phyloP scores from a whole-genome alignment of 1,140 invertebrate species.

The Calephelis nemesis region DNA sequence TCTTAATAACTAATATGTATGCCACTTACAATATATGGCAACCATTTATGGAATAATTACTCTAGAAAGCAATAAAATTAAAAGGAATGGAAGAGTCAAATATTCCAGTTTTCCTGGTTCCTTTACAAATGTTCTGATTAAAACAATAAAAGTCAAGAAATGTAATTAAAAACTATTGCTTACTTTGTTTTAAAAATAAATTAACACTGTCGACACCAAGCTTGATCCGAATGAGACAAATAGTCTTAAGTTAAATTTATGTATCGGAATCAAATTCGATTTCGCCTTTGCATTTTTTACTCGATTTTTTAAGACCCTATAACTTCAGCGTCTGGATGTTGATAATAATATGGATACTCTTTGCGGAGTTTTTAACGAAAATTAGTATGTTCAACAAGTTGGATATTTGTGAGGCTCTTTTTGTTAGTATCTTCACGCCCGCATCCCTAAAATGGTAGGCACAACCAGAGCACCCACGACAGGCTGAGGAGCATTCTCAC shows the following conservation, averaged over 20 bases:
- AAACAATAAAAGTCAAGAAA: constrained; percentile 15
- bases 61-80: no score
- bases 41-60: no score
- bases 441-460: no score
- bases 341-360: constrained; percentile 46
- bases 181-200: constrained; percentile 16
- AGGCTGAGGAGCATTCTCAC: no score
- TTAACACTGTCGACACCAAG: constrained; percentile 5
- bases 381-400: not conserved
- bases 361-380: not conserved
- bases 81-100: no score
- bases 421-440: no score
- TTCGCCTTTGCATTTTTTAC: constrained; percentile 74
- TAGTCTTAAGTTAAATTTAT: constrained; percentile 76
- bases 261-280: constrained; percentile 78
- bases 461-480: no score
- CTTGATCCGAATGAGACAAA: constrained; percentile 72
- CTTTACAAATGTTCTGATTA: no score
- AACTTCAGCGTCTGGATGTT: constrained; percentile 44
- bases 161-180: constrained; percentile 19
- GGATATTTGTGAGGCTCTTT: not conserved
- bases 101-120: no score
- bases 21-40: no score
- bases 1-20: no score
- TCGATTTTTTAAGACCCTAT: constrained; percentile 63